Conservation (phyloP, 2,888 invertebrate species). For the Dryomyza anilis region DNA sequence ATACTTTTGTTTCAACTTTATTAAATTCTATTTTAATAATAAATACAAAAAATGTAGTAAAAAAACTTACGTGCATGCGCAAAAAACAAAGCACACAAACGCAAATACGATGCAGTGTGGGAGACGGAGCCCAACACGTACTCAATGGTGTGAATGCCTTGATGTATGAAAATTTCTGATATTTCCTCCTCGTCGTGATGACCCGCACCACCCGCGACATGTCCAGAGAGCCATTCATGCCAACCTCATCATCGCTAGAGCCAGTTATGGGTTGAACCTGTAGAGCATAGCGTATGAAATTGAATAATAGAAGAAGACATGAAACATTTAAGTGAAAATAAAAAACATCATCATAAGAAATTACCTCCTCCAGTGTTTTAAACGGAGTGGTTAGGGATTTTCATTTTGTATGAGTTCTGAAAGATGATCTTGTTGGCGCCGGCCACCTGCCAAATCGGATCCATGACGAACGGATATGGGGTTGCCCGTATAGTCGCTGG, state of each 20-base stretch:
- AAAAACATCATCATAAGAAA: neutral
- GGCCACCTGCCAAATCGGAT: slow-evolving; percentile 76
- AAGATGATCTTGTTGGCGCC: slow-evolving; percentile 86
- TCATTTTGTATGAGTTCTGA: slow-evolving; percentile 91
- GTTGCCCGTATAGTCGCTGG: slow-evolving; percentile 65
- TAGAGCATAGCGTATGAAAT: too few species aligned
- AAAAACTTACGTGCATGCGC: slow-evolving; percentile 95
- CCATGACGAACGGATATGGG: slow-evolving; percentile 91
- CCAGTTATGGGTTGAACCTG: slow-evolving; percentile 68
- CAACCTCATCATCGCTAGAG: slow-evolving; percentile 49
- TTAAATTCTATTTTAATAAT: too few species aligned
- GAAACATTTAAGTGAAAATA: too few species aligned
- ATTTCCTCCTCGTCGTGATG: slow-evolving; percentile 75
- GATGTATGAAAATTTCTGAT: slow-evolving; percentile 85
- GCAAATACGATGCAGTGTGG: slow-evolving; percentile 98
- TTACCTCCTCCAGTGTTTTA: slow-evolving; percentile 21
- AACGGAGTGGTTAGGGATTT: slow-evolving; percentile 95
- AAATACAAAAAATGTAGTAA: too few species aligned
- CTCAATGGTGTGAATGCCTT: slow-evolving; percentile 98
- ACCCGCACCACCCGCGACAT: slow-evolving; percentile 61
- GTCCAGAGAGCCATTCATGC: slow-evolving; percentile 63
- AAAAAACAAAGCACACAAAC: slow-evolving; percentile 96
- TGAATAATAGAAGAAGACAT: too few species aligned
- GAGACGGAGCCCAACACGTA: slow-evolving; percentile 98
- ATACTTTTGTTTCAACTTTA: too few species aligned